A percentile compares a stretch with the other conserved stretches of the same genome.
These are phyloP conservation scores for Gortyna flavago DNA, from an alignment of 2,888 invertebrate genomes.

Conservation along the genomic window DNA sequence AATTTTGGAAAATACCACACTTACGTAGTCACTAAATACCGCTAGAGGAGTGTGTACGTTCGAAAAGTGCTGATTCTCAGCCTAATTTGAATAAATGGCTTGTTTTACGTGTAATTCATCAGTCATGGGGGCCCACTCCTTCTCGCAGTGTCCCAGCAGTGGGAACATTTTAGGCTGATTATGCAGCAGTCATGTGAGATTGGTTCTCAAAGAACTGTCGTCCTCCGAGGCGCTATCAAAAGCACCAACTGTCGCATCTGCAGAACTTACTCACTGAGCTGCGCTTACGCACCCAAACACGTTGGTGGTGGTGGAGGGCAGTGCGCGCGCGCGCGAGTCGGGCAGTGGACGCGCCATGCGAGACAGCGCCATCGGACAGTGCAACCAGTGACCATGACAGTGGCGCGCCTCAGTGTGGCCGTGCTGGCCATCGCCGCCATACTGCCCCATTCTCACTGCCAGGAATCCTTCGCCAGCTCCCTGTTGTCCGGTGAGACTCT, in stretches of 20 bases:
- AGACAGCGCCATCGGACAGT: constrained; percentile 65
- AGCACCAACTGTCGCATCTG: constrained; percentile 35
- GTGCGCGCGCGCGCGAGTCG: constrained; percentile 75
- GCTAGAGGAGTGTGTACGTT: background rate
- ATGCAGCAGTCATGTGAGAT: background rate
- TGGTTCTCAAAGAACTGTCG: background rate
- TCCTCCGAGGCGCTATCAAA: constrained; percentile 3
- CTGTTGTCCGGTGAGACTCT: constrained; percentile 93
- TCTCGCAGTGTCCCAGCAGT: background rate
- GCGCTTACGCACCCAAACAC: constrained; percentile 70
- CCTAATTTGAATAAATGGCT: background rate
- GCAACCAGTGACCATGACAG: constrained; percentile 78
- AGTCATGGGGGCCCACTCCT: background rate
- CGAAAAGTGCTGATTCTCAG: background rate
- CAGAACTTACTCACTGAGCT: constrained; percentile 51
- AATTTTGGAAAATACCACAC: background rate
- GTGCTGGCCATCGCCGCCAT: constrained; percentile 72
- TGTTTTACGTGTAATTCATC: background rate
- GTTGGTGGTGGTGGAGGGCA: constrained; percentile 82
- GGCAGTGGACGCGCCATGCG: constrained; percentile 81
- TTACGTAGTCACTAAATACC: background rate
- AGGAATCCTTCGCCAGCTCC: constrained; percentile 95
- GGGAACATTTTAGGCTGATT: background rate
- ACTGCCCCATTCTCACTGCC: constrained; percentile 80
- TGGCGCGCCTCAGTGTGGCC: constrained; percentile 70